Evolutionary conservation across 2,888 invertebrate species (phyloP).

Genomic region (Limnephilus lunatus): DNA sequence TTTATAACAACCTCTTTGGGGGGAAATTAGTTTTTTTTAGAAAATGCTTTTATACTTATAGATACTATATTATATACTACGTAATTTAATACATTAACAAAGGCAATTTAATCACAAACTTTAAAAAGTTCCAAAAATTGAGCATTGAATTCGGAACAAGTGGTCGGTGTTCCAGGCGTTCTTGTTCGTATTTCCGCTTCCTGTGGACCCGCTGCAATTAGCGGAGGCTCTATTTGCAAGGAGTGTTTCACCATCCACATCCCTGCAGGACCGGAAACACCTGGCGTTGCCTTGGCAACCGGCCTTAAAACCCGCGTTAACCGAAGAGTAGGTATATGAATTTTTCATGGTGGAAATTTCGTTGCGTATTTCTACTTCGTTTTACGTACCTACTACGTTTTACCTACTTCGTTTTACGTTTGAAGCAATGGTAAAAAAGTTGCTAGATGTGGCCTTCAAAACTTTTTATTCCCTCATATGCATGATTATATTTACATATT

Average conservation of each 20-base stretch:
- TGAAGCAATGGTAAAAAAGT: background rate
- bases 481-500: no score
- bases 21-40: no score
- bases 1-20: no score
- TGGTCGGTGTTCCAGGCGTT: background rate
- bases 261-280: conserved; percentile 49
- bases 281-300: conserved; percentile 52
- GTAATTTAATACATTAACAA: background rate
- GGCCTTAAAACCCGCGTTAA: conserved; percentile 13
- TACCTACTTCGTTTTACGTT: background rate
- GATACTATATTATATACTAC: background rate
- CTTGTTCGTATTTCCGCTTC: conserved; percentile 1
- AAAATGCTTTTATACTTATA: no score
- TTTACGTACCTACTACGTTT: background rate
- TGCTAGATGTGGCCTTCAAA: background rate
- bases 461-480: background rate
- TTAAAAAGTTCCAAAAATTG: background rate
- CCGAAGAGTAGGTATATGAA: conserved; percentile 3
- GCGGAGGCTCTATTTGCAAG: conserved; percentile 37
- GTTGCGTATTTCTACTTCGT: conserved; percentile 18
- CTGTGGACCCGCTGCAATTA: conserved; percentile 27
- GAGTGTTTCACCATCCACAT: conserved; percentile 44
- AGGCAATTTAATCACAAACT: background rate
- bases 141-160: background rate
- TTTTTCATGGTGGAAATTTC: conserved; percentile 31